phyloP scores from a whole-genome alignment of 2,888 invertebrate species.

The Clusia tigrina region DNA sequence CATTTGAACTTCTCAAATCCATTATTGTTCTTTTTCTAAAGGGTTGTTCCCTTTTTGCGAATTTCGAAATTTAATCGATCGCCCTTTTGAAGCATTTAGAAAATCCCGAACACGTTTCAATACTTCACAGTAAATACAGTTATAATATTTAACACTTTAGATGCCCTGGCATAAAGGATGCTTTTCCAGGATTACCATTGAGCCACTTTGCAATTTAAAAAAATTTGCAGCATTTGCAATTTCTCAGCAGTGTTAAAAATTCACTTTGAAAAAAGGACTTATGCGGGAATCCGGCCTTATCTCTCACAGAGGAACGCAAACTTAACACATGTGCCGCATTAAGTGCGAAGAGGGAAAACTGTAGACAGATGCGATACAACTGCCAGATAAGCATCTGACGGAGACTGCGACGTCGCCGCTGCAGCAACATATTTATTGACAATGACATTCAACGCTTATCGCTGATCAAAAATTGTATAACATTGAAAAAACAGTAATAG shows the following conservation, averaged over 20 bases:
- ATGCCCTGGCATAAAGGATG: background rate
- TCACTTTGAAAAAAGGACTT: background rate
- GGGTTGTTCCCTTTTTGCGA: too few species aligned
- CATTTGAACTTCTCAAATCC: too few species aligned
- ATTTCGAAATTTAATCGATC: background rate
- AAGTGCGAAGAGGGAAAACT: slow-evolving; percentile 22
- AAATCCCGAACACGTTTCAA: slow-evolving; percentile 22
- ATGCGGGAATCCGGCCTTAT: background rate
- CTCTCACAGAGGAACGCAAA: background rate
- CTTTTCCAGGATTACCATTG: background rate
- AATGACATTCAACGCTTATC: background rate
- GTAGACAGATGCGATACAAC: too few species aligned
- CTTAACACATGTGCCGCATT: slow-evolving; percentile 27
- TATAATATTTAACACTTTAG: background rate
- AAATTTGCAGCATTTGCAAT: background rate
- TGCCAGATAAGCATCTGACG: background rate
- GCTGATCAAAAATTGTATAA: background rate
- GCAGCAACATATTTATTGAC: background rate
- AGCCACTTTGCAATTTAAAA: background rate
- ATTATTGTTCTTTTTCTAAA: too few species aligned
- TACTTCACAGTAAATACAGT: slow-evolving; percentile 3
- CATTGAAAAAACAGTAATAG: background rate
- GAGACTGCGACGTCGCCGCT: background rate
- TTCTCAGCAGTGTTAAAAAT: background rate
- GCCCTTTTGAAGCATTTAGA: background rate